phyloP scores from a whole-genome alignment of 1,140 invertebrate species.

The Episyrphus balteatus region DNA sequence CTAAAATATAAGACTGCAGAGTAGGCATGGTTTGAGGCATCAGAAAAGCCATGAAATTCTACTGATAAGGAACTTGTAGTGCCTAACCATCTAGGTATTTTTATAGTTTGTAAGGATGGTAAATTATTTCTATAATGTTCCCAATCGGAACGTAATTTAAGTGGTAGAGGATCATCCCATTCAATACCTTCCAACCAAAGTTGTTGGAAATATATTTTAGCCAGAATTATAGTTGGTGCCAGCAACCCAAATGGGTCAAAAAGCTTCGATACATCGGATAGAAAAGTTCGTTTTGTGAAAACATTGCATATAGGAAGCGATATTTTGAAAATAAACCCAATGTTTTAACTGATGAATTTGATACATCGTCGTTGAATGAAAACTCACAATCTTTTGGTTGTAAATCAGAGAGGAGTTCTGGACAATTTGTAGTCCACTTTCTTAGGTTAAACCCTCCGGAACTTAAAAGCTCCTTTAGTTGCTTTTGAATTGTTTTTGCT shows the following conservation, averaged over 20 bases:
- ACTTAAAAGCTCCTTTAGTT: too few species aligned
- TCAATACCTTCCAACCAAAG: constrained; percentile 21
- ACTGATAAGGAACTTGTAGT: neutral
- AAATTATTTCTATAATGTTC: neutral
- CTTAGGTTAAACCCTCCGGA: too few species aligned
- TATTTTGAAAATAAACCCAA: too few species aligned
- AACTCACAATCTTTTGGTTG: too few species aligned
- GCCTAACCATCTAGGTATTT: neutral
- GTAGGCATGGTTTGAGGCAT: neutral
- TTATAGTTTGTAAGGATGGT: neutral
- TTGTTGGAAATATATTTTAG: constrained; percentile 33
- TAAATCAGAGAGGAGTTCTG: too few species aligned
- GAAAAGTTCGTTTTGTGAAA: constrained; percentile 31
- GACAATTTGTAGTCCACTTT: too few species aligned
- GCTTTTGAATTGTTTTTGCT: too few species aligned
- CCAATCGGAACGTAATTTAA: neutral
- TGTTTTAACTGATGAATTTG: too few species aligned
- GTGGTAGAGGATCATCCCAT: constrained; percentile 27
- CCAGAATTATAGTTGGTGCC: constrained; percentile 23
- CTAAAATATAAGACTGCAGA: too few species aligned
- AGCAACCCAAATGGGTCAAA: constrained; percentile 34
- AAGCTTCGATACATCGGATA: constrained; percentile 21
- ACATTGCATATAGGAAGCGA: too few species aligned
- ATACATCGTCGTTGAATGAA: too few species aligned
- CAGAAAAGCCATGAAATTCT: neutral